Evolutionary conservation across 2,888 invertebrate genomes (phyloP), one percentile per base, ranked within the genome.

Genomic region (Caenorhabditis angaria): DNA sequence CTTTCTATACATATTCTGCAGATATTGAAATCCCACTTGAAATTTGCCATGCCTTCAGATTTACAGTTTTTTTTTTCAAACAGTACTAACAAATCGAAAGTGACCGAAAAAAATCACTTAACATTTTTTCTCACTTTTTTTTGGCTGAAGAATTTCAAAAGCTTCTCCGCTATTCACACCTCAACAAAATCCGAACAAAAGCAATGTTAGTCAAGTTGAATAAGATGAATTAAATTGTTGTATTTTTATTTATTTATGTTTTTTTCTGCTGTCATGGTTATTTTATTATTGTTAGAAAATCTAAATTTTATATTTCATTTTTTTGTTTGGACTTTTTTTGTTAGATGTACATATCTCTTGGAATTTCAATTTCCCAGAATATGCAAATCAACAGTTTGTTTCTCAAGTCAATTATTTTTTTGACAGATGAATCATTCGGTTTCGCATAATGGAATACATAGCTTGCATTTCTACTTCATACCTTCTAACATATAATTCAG

Each of bases 51-150:
- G 18, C 18, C 41, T 41, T 14, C 41, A n/a, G n/a, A n/a, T n/a
- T n/a, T n/a, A n/a, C n/a, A n/a, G n/a, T n/a, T n/a, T n/a, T n/a
- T n/a, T n/a, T n/a, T n/a, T n/a, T n/a, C n/a, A n/a, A 18, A 41
- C 41, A 41, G 41, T 41, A 41, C 41, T 14, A n/a, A n/a, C n/a
- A 41, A 41, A 41, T 12, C 41, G 41, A 41, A 41, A 41, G 41
- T 41, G 41, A 41, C 41, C 41, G 41, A 41, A 41, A 41, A n/a
- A 6, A 41, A 41, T 41, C 41, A 41, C 41, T 41, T 41, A 41
- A 41, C 5, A 41, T 41, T 41, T n/a, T 41, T 41, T 41, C 41
- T 41, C 41, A 41, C 41, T 41, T 41, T 41, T 41, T 41, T 41
- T 41, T 18, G 41, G 18, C 41, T 41, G 41, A 12, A 18, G 2